A percentile compares a stretch with the other conserved stretches of the same genome.
phyloP scores from a whole-genome alignment of 2,888 invertebrate species.

The Hirtodrosophila trivittata region DNA sequence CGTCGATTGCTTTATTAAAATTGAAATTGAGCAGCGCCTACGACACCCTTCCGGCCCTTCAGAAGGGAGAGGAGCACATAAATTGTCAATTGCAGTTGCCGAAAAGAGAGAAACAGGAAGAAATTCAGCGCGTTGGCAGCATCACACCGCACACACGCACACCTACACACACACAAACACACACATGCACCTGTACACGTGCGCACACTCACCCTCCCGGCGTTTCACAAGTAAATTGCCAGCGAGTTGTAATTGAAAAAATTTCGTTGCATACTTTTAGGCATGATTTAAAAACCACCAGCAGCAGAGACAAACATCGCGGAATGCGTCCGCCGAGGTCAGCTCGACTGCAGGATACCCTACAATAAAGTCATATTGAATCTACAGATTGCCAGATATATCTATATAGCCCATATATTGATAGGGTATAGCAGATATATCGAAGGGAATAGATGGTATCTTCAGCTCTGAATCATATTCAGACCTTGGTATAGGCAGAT shows the following conservation, averaged over 20 bases:
- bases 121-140: slow-evolving; percentile 18
- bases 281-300: slow-evolving; percentile 44
- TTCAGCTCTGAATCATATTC: too few relatives aligned
- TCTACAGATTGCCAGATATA: too few relatives aligned
- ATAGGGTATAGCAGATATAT: too few relatives aligned
- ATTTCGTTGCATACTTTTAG: slow-evolving; percentile 56
- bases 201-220: too few relatives aligned
- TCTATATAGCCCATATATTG: too few relatives aligned
- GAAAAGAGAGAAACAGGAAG: slow-evolving; percentile 5
- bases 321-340: too few relatives aligned
- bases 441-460: too few relatives aligned
- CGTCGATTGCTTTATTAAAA: slow-evolving; percentile 21
- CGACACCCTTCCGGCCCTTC: too few relatives aligned
- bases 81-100: slow-evolving; percentile 35
- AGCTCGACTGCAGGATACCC: not conserved
- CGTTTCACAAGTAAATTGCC: slow-evolving; percentile 28
- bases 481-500: too few relatives aligned
- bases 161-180: not conserved
- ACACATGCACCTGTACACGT: not conserved
- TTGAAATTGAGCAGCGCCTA: too few relatives aligned
- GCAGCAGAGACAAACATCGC: not conserved
- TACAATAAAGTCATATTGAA: not conserved
- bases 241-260: slow-evolving; percentile 51
- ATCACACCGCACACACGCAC: not conserved
- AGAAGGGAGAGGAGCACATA: slow-evolving; percentile 7